Conservation (phyloP, 2,113 vertebrate species). For the Pachyramphus minor region DNA sequence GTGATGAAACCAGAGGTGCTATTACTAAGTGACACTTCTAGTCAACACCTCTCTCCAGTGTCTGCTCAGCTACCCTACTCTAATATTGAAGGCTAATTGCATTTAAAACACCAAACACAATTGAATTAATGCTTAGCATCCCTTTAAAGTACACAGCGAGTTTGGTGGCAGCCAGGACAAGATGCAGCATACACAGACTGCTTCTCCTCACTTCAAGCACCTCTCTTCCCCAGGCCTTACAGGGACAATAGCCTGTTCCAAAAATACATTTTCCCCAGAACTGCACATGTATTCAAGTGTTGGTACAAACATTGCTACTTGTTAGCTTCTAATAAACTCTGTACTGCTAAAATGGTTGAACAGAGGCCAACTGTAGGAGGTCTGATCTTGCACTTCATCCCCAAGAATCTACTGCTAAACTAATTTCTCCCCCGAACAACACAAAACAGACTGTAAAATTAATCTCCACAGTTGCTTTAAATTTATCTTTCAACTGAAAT, state of each 20-base stretch:
- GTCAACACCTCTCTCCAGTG: neutral
- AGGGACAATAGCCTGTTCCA: neutral
- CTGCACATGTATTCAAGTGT: neutral
- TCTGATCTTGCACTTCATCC: neutral
- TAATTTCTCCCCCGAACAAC: neutral
- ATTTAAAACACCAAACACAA: neutral
- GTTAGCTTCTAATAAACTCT: neutral
- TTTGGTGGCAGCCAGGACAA: neutral
- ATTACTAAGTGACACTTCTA: neutral
- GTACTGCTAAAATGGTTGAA: neutral
- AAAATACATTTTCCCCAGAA: neutral
- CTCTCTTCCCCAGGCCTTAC: neutral
- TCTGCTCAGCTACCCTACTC: neutral
- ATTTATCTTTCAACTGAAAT: neutral
- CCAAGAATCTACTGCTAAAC: neutral
- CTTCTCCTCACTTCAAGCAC: neutral
- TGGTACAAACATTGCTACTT: neutral
- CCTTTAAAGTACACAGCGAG: accelerated
- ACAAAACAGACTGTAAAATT: neutral
- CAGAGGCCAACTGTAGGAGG: neutral
- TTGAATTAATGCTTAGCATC: neutral
- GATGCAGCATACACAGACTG: neutral
- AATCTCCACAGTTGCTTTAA: neutral
- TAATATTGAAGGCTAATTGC: neutral
- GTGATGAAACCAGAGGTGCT: neutral